Evolutionary conservation across 1,140 invertebrate species (phyloP).

Genomic region (Philaenus spumarius): DNA sequence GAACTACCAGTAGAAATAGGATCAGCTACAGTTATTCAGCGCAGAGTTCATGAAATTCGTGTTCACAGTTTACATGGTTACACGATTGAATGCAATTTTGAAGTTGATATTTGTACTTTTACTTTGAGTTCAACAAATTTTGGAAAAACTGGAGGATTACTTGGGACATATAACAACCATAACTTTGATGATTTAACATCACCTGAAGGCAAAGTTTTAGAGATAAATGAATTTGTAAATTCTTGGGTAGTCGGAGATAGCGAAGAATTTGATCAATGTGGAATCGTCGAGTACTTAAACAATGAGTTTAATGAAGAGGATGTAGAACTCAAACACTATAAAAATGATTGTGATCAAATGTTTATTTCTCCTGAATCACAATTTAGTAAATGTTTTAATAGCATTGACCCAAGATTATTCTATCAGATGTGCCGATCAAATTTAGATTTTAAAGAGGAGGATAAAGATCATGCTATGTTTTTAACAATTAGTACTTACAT

Average conservation of each 20-base stretch:
- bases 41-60: too few relatives aligned
- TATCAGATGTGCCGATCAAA: conserved; percentile 47
- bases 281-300: too few relatives aligned
- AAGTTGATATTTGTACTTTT: neutral
- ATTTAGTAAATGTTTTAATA: conserved; percentile 60
- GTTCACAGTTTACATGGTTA: neutral
- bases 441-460: too few relatives aligned
- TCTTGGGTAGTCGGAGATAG: neutral
- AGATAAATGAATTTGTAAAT: neutral
- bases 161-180: conserved; percentile 85
- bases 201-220: conserved; percentile 38
- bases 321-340: neutral
- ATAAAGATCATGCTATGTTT: too few relatives aligned
- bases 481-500: too few relatives aligned
- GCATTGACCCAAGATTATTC: conserved; percentile 52
- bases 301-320: neutral
- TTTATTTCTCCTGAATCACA: conserved; percentile 64
- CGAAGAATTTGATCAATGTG: too few relatives aligned
- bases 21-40: too few relatives aligned
- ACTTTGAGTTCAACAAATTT: conserved; percentile 60
- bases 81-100: conserved; percentile 2
- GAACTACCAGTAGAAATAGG: too few relatives aligned
- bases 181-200: conserved; percentile 65
- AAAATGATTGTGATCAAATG: conserved; percentile 51
- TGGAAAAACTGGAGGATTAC: conserved; percentile 72